phyloP scores from a whole-genome alignment of 2,797 vertebrate species.

The Coreius guichenoti region DNA sequence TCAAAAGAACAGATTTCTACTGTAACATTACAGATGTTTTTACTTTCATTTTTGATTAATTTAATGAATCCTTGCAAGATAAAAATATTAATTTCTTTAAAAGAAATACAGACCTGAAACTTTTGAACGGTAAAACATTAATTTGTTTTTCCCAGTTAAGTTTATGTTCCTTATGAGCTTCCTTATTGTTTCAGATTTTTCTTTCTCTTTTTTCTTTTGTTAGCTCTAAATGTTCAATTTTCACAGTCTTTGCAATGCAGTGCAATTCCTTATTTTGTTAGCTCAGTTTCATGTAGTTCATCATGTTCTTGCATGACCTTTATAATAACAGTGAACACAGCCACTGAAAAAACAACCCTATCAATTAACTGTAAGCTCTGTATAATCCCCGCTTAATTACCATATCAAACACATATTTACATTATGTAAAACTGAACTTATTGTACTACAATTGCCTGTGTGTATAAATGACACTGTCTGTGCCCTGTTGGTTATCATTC shows the following conservation, averaged over 20 bases:
- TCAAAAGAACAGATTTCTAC: too few relatives aligned
- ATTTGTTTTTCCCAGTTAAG: not conserved
- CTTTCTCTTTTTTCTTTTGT: not conserved
- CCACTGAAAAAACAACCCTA: constrained; percentile 26
- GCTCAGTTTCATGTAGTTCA: constrained; percentile 24
- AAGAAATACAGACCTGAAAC: not conserved
- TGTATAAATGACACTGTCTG: not conserved
- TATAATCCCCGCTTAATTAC: constrained; percentile 51
- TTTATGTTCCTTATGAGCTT: not conserved
- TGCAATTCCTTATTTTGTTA: not conserved
- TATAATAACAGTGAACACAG: constrained; percentile 21
- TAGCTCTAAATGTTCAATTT: not conserved
- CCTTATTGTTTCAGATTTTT: not conserved
- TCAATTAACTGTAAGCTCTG: constrained; percentile 40
- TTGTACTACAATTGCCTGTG: constrained; percentile 16
- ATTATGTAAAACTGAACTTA: constrained; percentile 29
- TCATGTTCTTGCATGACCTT: constrained; percentile 45
- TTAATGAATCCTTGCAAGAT: not conserved
- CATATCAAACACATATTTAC: constrained; percentile 23
- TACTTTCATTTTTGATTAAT: not conserved
- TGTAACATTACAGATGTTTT: not conserved
- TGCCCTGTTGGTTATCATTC: constrained; percentile 12
- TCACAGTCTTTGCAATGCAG: not conserved
- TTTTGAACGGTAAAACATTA: not conserved
- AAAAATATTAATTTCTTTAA: not conserved